Evolutionary conservation across 2,113 vertebrate species (phyloP), one percentile per base, ranked within the genome.

Genomic region (Chamaea fasciata): DNA sequence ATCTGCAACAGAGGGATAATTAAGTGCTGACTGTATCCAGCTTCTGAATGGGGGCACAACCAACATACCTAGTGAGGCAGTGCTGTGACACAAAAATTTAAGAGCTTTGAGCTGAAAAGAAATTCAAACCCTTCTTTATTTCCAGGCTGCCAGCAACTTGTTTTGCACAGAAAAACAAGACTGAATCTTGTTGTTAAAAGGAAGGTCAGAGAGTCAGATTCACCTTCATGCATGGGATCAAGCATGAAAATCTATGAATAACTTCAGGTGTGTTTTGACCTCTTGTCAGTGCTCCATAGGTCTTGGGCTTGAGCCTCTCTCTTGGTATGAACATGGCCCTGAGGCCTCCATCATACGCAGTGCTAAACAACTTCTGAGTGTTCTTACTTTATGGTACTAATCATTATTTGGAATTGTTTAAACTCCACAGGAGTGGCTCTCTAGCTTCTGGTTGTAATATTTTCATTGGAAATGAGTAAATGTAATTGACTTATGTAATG

Each of bases 81-180:
- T 47, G 28, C 37, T 49, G 62, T 87, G 73, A 84, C 31, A 71
- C 62, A 94, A 80, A 47, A 91, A 79, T 76, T 75, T 53, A 75
- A 84, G 46, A 85, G 37, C 41, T 82, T 65, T 33, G 20, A 89
- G 47, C 16, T 18, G 33, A 60, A 86, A 92, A 80, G 60, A 75
- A 92, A 75, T 68, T 63, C 22, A 84, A 95, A n/a, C 6, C 15
- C 23, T 88, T 70, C 50, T 81, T 82, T 89, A 82, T 73, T 89
- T 82, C 62, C 44, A 60, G 57, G 27, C 37, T 91, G 65, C 82
- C 89, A 92, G 55, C 67, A 87, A 55, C 49, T 56, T 75, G 49
- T 79, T 95, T 96, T 84, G 47, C 77, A 73, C 41, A 69, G 75
- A 75, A 89, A 89, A 94, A 13, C 37, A 92, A 82, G 31, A 53